These are phyloP conservation scores for Thomomys bottae DNA, from an alignment of 2,113 vertebrate genomes.

Conservation along the genomic window DNA sequence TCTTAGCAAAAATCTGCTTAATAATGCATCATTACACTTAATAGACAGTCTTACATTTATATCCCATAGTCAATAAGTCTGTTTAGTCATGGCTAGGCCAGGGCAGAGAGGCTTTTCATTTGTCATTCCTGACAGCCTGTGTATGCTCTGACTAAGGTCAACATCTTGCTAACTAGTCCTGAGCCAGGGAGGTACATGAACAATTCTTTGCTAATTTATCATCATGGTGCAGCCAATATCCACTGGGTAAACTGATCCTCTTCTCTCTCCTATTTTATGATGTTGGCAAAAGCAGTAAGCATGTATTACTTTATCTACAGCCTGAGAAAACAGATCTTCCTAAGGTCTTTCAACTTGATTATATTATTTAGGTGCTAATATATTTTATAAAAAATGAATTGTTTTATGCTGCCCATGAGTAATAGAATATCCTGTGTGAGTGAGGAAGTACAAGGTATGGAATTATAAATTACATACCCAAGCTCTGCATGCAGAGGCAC, in stretches of 20 bases:
- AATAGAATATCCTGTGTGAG: conserved; percentile 7
- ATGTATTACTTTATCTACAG: not conserved
- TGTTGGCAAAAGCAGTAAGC: not conserved
- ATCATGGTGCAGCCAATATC: not conserved
- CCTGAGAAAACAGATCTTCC: not conserved
- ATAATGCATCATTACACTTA: not conserved
- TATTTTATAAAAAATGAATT: conserved; percentile 73
- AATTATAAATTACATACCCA: not conserved
- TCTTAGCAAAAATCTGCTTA: not conserved
- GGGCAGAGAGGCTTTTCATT: not conserved
- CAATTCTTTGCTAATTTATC: conserved; percentile 28
- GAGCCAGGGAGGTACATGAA: not conserved
- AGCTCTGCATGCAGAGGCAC: not conserved
- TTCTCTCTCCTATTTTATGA: not conserved
- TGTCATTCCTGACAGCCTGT: conserved; percentile 9
- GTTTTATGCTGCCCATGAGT: conserved; percentile 50
- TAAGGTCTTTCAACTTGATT: conserved; percentile 63
- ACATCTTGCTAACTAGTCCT: conserved; percentile 39
- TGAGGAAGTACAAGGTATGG: not conserved
- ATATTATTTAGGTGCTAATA: conserved; percentile 69
- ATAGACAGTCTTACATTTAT: not conserved
- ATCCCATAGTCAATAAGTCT: not conserved
- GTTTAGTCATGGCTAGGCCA: not conserved
- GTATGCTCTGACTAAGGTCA: conserved; percentile 28
- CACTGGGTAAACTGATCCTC: not conserved